Evolutionary conservation across 1,140 invertebrate species (phyloP).

Genomic region (Scylla paramamosain): DNA sequence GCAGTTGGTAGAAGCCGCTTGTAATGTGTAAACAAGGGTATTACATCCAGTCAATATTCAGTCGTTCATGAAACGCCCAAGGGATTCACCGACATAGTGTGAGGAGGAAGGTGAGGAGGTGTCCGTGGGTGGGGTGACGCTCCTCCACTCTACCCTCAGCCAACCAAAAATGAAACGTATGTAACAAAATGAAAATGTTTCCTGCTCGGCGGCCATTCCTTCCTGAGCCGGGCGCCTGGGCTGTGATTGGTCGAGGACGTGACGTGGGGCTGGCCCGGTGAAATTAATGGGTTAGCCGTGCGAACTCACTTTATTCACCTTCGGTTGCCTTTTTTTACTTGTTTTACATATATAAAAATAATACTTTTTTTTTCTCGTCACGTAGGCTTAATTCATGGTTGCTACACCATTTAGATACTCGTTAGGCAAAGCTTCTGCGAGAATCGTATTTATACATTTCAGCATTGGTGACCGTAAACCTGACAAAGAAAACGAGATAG

Average conservation of each 20-base stretch:
- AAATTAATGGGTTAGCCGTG: conserved; percentile 74
- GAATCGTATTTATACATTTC: not conserved
- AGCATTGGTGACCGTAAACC: not conserved
- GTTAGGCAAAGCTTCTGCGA: not conserved
- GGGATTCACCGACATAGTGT: not conserved
- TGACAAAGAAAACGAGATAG: not conserved
- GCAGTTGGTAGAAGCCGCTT: conserved; percentile 50
- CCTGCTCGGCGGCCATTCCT: conserved; percentile 30
- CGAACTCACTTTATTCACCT: conserved; percentile 60
- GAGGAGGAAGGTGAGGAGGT: not conserved
- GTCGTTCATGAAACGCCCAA: not conserved
- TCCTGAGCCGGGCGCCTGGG: conserved; percentile 1
- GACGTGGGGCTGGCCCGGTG: conserved; percentile 37
- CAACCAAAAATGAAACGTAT: conserved; percentile 59
- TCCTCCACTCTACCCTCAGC: not conserved
- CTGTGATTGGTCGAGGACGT: conserved; percentile 60
- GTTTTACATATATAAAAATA: not conserved
- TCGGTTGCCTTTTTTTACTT: conserved; percentile 37
- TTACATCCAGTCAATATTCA: not conserved
- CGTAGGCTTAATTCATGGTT: not conserved
- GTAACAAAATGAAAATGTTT: conserved; percentile 70
- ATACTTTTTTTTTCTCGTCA: not conserved
- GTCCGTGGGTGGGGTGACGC: not conserved
- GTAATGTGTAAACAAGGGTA: not conserved
- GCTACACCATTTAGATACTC: not conserved